Evolutionary conservation across 2,113 vertebrate genomes (phyloP).

Genomic region (Craseonycteris thonglongyai): DNA sequence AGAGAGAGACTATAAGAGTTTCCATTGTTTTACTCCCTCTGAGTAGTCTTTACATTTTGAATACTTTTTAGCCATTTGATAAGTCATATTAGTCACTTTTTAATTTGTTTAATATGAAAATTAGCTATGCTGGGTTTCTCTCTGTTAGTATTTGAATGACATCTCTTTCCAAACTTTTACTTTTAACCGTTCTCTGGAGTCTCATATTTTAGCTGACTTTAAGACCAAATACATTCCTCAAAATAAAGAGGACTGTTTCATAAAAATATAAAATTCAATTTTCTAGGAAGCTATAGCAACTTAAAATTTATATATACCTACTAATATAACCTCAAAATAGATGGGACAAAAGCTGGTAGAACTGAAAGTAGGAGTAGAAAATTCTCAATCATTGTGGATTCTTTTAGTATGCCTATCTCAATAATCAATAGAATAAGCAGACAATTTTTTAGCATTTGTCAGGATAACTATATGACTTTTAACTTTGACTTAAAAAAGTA

Average conservation of each 20-base stretch:
- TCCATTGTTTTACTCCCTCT: background rate
- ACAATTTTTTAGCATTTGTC: background rate
- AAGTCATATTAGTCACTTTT: background rate
- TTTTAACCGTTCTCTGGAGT: background rate
- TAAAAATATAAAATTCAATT: background rate
- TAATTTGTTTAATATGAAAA: background rate
- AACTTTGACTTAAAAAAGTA: background rate
- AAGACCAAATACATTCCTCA: background rate
- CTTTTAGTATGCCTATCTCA: background rate
- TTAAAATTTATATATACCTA: background rate
- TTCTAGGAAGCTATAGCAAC: background rate
- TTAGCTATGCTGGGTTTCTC: background rate
- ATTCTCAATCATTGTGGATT: background rate
- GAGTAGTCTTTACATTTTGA: background rate
- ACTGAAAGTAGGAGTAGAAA: background rate
- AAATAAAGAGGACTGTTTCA: background rate
- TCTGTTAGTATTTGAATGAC: background rate
- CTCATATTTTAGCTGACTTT: constrained; percentile 15
- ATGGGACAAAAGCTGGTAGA: background rate
- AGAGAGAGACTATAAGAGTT: too few relatives aligned
- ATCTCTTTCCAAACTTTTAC: background rate
- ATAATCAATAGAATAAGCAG: background rate
- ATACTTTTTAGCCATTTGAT: background rate
- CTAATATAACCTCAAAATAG: background rate
- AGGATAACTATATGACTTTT: background rate